phyloP scores from a whole-genome alignment of 2,797 vertebrate genomes.

The Discoglossus pictus region DNA sequence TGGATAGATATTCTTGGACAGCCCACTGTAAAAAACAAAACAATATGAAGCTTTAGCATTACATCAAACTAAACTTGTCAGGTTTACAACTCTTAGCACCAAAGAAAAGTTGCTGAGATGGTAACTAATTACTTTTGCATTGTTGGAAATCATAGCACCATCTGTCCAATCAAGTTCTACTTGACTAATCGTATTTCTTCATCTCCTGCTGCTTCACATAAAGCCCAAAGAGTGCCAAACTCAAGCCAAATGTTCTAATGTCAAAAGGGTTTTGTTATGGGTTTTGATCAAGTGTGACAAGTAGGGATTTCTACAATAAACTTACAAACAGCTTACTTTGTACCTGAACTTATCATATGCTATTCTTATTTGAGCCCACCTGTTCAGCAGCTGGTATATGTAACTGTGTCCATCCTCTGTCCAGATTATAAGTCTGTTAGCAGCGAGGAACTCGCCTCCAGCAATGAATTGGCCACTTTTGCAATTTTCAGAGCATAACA shows the following conservation, averaged over 20 bases:
- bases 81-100: conserved; percentile 58
- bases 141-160: conserved; percentile 69
- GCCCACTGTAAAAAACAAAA: conserved; percentile 61
- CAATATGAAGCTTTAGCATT: conserved; percentile 50
- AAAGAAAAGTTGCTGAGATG: conserved; percentile 63
- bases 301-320: conserved; percentile 74
- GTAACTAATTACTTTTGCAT: conserved; percentile 70
- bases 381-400: conserved; percentile 83
- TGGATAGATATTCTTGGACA: conserved; percentile 66
- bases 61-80: conserved; percentile 54
- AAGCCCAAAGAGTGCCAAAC: conserved; percentile 68
- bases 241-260: conserved; percentile 70
- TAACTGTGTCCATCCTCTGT: conserved; percentile 72
- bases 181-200: conserved; percentile 72
- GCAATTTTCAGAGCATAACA: conserved; percentile 69
- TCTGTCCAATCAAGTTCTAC: conserved; percentile 73
- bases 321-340: conserved; percentile 70
- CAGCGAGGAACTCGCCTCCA: conserved; percentile 73
- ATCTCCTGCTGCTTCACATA: conserved; percentile 74
- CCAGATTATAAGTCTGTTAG: conserved; percentile 76
- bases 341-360: conserved; percentile 72
- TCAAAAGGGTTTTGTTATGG: conserved; percentile 77
- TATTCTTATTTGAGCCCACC: conserved; percentile 74
- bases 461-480: conserved; percentile 62
- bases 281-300: conserved; percentile 74